Evolutionary conservation across 1,140 invertebrate genomes (phyloP).

Genomic region (Brachionus calyciflorus): DNA sequence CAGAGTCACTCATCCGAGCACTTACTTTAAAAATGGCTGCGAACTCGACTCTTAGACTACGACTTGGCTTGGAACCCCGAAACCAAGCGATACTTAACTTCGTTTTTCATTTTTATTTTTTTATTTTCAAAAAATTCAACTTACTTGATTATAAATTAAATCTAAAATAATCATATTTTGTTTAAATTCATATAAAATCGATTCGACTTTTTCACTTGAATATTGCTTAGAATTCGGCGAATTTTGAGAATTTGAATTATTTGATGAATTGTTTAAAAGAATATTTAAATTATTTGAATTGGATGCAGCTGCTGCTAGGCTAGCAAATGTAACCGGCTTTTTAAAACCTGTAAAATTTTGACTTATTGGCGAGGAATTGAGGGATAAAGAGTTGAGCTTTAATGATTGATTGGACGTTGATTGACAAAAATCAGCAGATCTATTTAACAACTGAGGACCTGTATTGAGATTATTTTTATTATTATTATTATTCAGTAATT

Average conservation of each 20-base stretch:
- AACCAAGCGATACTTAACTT: no score
- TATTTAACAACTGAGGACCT: background rate
- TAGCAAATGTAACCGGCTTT: slow-evolving; percentile 39
- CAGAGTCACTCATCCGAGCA: no score
- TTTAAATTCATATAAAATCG: slow-evolving; percentile 44
- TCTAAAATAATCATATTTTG: slow-evolving; percentile 44
- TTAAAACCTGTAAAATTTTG: slow-evolving; percentile 1
- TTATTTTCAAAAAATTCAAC: background rate
- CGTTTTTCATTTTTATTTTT: no score
- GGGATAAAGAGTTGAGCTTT: background rate
- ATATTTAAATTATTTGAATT: background rate
- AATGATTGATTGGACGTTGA: background rate
- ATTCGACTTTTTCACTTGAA: slow-evolving; percentile 17
- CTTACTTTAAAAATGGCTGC: no score
- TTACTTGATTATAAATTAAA: slow-evolving; percentile 39
- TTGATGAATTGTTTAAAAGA: background rate
- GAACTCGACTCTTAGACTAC: no score
- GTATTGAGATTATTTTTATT: background rate
- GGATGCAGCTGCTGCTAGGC: slow-evolving; percentile 8
- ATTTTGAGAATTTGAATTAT: background rate
- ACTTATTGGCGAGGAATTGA: background rate
- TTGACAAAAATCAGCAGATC: background rate
- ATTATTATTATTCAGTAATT: background rate
- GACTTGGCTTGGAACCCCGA: no score
- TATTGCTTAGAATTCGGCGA: background rate